These are phyloP conservation scores for Disparrhopalites patrizii DNA, from an alignment of 2,888 invertebrate genomes.

Conservation along the genomic window DNA sequence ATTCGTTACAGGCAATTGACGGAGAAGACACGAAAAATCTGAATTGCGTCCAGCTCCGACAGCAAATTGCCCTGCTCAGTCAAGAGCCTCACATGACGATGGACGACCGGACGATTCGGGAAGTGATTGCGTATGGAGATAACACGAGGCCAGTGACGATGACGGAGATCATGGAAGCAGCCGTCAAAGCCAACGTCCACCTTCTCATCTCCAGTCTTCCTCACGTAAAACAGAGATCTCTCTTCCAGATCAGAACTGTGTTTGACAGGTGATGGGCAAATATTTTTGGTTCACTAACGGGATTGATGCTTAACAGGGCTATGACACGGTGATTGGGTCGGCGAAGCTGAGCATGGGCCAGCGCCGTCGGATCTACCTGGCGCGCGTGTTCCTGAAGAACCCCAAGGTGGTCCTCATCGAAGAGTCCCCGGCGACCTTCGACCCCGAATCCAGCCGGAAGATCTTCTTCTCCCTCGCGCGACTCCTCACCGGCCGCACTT, in stretches of 20 bases:
- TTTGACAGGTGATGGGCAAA: not conserved
- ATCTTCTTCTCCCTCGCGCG: not conserved
- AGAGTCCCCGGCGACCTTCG: not conserved
- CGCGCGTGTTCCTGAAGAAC: not conserved
- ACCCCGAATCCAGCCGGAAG: not conserved
- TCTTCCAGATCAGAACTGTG: not conserved
- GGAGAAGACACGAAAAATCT: not conserved
- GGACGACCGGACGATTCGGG: not conserved
- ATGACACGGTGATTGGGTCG: not conserved
- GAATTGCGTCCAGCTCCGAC: not conserved
- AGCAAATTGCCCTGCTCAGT: not conserved
- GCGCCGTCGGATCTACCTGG: not conserved
- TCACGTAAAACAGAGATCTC: not conserved
- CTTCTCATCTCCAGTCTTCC: conserved; percentile 3
- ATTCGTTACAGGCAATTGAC: not conserved
- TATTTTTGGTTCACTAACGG: not conserved
- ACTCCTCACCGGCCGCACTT: not conserved
- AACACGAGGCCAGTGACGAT: not conserved
- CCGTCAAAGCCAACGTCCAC: not conserved
- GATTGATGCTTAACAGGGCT: not conserved
- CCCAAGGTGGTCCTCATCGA: not conserved
- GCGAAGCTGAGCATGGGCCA: not conserved
- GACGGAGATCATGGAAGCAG: not conserved
- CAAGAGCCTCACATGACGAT: not conserved
- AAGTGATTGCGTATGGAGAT: not conserved